phyloP scores from a whole-genome alignment of 2,113 vertebrate genomes.

The Phalacrocorax brasilianus region DNA sequence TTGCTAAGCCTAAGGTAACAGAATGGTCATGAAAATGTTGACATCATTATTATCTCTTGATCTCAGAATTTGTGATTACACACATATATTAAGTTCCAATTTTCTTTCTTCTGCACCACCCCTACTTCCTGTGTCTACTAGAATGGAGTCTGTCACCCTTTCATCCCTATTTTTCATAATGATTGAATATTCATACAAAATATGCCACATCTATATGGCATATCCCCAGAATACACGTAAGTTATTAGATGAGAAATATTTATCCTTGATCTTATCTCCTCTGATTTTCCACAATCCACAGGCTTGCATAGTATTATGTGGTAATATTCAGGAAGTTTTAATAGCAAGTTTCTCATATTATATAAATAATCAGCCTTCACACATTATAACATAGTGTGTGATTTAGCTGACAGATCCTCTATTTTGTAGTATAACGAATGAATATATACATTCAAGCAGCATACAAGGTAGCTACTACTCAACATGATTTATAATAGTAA shows the following conservation, averaged over 20 bases:
- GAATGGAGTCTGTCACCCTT: neutral
- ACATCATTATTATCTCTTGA: neutral
- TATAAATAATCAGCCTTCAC: neutral
- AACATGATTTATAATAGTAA: constrained; percentile 41
- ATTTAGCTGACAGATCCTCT: neutral
- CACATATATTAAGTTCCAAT: neutral
- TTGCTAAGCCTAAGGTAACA: neutral
- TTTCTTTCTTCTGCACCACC: neutral
- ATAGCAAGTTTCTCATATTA: neutral
- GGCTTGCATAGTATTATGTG: neutral
- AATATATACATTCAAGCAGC: neutral
- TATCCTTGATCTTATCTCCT: neutral
- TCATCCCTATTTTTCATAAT: neutral
- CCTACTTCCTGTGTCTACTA: neutral
- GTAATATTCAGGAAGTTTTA: neutral
- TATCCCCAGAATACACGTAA: neutral
- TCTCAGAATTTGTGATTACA: neutral
- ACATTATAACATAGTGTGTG: neutral
- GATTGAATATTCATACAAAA: neutral
- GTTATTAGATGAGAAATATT: neutral
- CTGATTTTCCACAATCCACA: neutral
- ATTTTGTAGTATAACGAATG: neutral
- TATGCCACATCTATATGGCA: neutral
- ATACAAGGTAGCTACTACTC: neutral
- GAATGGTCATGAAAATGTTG: neutral